A percentile compares a stretch with the other conserved stretches of the same genome.
Evolutionary conservation across 53 echinoderm and acorn worm species (phyloP).

Genomic region (Paracentrotus lividus): DNA sequence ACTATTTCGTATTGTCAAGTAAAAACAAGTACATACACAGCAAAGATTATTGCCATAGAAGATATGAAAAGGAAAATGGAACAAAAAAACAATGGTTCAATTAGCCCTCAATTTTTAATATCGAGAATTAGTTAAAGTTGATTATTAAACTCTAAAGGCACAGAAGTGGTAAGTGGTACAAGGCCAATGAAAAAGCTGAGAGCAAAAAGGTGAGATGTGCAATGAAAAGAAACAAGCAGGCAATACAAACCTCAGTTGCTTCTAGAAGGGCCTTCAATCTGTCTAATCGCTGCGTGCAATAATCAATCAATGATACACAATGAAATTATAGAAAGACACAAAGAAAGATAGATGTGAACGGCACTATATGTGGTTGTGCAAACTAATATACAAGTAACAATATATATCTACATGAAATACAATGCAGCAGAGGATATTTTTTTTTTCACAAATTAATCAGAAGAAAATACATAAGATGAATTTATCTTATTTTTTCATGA

Average conservation of each 20-base stretch:
- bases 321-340: slow-evolving; percentile 14
- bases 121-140: too few species aligned
- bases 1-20: too few species aligned
- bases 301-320: slow-evolving; percentile 21
- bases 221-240: slow-evolving; percentile 45
- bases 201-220: slow-evolving; percentile 1
- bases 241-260: slow-evolving; percentile 58
- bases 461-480: not conserved
- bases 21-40: too few species aligned
- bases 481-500: not conserved
- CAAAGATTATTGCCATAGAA: too few species aligned
- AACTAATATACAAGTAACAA: not conserved
- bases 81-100: too few species aligned
- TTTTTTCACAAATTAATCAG: not conserved
- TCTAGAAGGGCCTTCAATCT: slow-evolving; percentile 59
- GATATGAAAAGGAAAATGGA: too few species aligned
- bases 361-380: not conserved
- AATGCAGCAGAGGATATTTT: not conserved
- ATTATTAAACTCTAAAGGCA: too few species aligned
- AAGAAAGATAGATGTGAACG: slow-evolving; percentile 37
- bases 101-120: too few species aligned
- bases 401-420: not conserved
- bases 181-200: not conserved
- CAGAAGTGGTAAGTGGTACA: too few species aligned
- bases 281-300: slow-evolving; percentile 70